These are phyloP conservation scores for Hipposideros armiger DNA, from an alignment of 2,113 vertebrate genomes.

Conservation along the genomic window DNA sequence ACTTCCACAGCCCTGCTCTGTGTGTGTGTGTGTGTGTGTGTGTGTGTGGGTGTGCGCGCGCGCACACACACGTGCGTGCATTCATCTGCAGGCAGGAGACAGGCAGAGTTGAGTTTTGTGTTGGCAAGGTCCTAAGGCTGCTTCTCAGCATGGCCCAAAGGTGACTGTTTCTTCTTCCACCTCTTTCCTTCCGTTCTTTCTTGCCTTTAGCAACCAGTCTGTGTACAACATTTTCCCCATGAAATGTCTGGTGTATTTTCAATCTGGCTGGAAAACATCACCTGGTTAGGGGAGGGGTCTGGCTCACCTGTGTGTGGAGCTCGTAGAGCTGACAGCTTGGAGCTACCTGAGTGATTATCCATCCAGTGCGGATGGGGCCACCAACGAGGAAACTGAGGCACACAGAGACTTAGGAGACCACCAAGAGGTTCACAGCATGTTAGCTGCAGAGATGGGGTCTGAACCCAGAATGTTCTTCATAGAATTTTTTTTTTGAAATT, in stretches of 20 bases:
- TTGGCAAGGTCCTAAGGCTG: neutral
- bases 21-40: accelerated
- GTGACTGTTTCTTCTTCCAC: neutral
- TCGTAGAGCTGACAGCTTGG: neutral
- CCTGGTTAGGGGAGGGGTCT: neutral
- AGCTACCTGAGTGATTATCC: accelerated
- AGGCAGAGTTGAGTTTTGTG: neutral
- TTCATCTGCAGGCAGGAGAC: neutral
- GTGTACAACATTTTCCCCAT: neutral
- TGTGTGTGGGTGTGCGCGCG: accelerated
- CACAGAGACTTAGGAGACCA: accelerated
- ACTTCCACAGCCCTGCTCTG: neutral
- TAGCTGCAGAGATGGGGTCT: neutral
- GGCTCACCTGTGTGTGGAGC: neutral
- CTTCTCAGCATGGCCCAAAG: neutral
- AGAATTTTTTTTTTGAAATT: neutral
- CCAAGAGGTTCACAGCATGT: accelerated
- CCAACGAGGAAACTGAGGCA: neutral
- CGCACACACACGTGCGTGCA: neutral
- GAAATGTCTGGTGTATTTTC: neutral
- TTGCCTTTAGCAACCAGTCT: neutral
- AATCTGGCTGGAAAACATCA: neutral
- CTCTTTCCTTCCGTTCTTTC: neutral
- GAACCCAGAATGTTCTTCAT: neutral
- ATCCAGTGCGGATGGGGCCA: neutral